These are phyloP conservation scores for Oceanites oceanicus DNA, from an alignment of 2,113 vertebrate genomes.

Conservation along the genomic window DNA sequence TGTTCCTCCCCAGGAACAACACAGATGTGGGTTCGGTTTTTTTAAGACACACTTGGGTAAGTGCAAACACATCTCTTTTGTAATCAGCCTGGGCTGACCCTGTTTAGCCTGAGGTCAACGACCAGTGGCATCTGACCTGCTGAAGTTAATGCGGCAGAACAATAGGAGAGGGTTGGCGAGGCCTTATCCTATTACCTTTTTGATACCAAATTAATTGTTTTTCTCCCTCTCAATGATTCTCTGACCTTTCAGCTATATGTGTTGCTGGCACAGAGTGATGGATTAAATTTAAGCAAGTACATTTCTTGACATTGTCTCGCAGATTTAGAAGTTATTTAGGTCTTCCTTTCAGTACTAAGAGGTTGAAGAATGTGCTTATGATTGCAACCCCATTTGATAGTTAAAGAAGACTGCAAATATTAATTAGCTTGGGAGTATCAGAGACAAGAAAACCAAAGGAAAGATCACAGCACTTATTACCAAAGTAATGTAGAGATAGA, in stretches of 20 bases:
- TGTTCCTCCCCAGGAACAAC: not conserved
- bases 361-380: slow-evolving; percentile 62
- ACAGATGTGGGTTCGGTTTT: not conserved
- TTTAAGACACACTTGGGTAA: slow-evolving; percentile 43
- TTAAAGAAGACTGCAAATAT: slow-evolving; percentile 15
- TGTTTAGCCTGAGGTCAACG: slow-evolving; percentile 75
- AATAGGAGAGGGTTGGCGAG: slow-evolving; percentile 68
- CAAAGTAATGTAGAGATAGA: not conserved
- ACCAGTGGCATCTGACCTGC: slow-evolving; percentile 79
- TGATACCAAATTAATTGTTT: slow-evolving; percentile 82
- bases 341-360: slow-evolving; percentile 55
- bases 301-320: slow-evolving; percentile 55
- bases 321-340: slow-evolving; percentile 57
- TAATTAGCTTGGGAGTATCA: slow-evolving; percentile 14
- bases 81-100: slow-evolving; percentile 45
- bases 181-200: slow-evolving; percentile 81
- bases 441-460: not conserved
- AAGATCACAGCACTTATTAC: not conserved
- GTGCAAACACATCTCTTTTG: slow-evolving; percentile 50
- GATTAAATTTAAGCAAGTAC: slow-evolving; percentile 64
- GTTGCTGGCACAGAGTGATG: slow-evolving; percentile 53
- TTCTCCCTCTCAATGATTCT: slow-evolving; percentile 67
- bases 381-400: slow-evolving; percentile 30
- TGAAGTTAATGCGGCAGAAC: slow-evolving; percentile 81
- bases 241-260: slow-evolving; percentile 69